phyloP scores from a whole-genome alignment of 2,888 invertebrate genomes.

The Pseudeuparius sepicola region DNA sequence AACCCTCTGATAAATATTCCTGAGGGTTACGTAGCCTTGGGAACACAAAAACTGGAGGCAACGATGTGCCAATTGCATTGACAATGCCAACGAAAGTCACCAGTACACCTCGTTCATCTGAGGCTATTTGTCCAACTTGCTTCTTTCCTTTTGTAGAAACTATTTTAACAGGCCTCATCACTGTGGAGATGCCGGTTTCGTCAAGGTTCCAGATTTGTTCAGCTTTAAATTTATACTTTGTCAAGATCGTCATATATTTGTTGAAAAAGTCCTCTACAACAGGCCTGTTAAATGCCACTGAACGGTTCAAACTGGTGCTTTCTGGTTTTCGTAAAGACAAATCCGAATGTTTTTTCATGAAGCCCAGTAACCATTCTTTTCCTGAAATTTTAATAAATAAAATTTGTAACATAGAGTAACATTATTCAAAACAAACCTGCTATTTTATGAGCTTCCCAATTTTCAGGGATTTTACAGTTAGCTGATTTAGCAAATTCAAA shows the following conservation, averaged over 20 bases:
- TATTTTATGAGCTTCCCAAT: slow-evolving; percentile 18
- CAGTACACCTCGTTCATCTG: slow-evolving; percentile 13
- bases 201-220: too few species aligned
- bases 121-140: slow-evolving; percentile 12
- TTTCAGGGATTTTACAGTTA: slow-evolving; percentile 8
- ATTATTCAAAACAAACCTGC: slow-evolving; percentile 13
- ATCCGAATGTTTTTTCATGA: slow-evolving; percentile 17
- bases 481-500: slow-evolving; percentile 19
- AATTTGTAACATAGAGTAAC: too few species aligned
- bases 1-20: slow-evolving; percentile 14
- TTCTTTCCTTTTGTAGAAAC: slow-evolving; percentile 11
- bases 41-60: slow-evolving; percentile 9
- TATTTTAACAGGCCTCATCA: slow-evolving; percentile 20
- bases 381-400: too few species aligned
- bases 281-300: slow-evolving; percentile 15
- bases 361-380: slow-evolving; percentile 17
- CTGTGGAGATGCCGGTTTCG: slow-evolving; percentile 26
- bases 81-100: slow-evolving; percentile 8
- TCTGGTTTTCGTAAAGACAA: slow-evolving; percentile 26
- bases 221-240: slow-evolving; percentile 15
- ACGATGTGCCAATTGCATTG: slow-evolving; percentile 7
- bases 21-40: slow-evolving; percentile 9
- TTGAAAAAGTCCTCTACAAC: slow-evolving; percentile 35
- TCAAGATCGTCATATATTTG: slow-evolving; percentile 23
- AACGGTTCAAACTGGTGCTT: slow-evolving; percentile 23